Conservation (phyloP, 1,140 invertebrate genomes). For the Branchinecta lindahli region DNA sequence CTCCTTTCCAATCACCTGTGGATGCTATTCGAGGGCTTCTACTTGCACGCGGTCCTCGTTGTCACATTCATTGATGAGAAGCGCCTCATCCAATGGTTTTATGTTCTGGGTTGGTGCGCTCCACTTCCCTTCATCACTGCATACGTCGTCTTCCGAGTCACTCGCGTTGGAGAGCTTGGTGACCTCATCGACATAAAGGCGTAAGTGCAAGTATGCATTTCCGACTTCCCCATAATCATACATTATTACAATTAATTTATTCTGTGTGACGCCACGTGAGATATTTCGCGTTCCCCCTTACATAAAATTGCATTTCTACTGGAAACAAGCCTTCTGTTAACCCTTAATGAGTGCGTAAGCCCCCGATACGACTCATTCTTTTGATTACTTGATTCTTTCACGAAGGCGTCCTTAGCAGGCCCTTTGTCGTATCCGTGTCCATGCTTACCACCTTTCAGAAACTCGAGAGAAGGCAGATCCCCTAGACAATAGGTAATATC, state of each 20-base stretch:
- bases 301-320: slow-evolving; percentile 2
- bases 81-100: slow-evolving; percentile 61
- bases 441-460: no score
- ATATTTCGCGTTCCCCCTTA: slow-evolving; percentile 12
- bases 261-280: background rate
- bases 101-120: slow-evolving; percentile 65
- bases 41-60: slow-evolving; percentile 80
- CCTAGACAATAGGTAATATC: no score
- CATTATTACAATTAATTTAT: no score
- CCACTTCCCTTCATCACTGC: slow-evolving; percentile 50
- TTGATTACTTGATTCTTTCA: no score
- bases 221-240: no score
- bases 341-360: no score
- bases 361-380: no score
- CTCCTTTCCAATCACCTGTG: slow-evolving; percentile 85
- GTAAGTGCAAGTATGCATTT: slow-evolving; percentile 36
- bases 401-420: no score
- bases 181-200: slow-evolving; percentile 39
- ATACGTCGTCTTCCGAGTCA: slow-evolving; percentile 44
- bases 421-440: no score
- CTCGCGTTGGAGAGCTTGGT: slow-evolving; percentile 18
- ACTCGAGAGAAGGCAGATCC: no score
- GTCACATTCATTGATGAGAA: slow-evolving; percentile 76
- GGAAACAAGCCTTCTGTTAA: background rate
- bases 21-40: slow-evolving; percentile 87